These are phyloP conservation scores for Sus cebifrons DNA, from an alignment of 2,797 vertebrate species.

Conservation along the genomic window DNA sequence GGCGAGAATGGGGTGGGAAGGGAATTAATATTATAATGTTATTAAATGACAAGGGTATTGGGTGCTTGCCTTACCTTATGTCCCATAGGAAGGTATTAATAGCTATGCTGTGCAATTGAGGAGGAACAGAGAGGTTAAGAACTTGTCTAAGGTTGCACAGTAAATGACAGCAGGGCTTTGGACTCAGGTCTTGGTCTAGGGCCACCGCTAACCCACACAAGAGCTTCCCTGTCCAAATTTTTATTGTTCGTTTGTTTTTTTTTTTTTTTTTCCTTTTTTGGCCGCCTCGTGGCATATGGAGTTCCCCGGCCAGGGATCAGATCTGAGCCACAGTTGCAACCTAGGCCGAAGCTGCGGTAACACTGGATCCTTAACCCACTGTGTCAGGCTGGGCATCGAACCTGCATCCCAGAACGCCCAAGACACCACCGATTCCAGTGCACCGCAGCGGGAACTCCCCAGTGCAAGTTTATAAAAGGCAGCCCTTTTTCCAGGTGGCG, in stretches of 20 bases:
- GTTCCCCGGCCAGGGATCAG: too few species aligned
- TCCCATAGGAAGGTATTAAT: constrained; percentile 51
- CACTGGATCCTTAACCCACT: too few species aligned
- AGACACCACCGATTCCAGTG: too few species aligned
- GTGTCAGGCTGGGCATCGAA: too few species aligned
- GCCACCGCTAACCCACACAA: neutral
- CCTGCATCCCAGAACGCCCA: too few species aligned
- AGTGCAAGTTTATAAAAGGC: neutral
- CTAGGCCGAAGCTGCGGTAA: too few species aligned
- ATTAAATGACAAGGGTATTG: neutral
- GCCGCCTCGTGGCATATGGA: too few species aligned
- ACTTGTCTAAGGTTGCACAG: constrained; percentile 24
- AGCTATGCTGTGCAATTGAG: neutral
- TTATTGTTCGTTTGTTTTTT: neutral
- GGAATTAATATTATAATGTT: neutral
- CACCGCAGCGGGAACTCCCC: too few species aligned
- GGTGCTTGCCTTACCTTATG: constrained; percentile 25
- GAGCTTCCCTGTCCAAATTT: neutral
- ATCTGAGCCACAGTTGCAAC: too few species aligned
- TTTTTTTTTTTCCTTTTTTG: too few species aligned
- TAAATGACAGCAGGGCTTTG: constrained; percentile 15
- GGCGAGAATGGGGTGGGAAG: constrained; percentile 13
- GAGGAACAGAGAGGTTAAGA: constrained; percentile 57
- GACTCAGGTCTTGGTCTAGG: neutral
- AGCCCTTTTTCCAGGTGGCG: neutral